Evolutionary conservation across 2,888 invertebrate species (phyloP).

Genomic region (Lacanobia wlatinum): DNA sequence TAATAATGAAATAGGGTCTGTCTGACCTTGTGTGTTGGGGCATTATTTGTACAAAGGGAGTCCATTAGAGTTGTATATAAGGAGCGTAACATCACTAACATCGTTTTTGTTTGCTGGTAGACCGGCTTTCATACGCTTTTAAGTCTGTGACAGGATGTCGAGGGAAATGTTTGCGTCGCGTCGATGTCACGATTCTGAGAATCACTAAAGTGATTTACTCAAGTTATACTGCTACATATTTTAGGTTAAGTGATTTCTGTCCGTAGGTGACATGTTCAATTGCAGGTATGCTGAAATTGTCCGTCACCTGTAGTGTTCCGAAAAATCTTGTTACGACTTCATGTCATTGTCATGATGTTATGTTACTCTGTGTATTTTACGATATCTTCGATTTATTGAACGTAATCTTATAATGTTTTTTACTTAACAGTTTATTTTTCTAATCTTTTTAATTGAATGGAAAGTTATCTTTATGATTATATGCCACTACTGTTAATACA

Average conservation of each 20-base stretch:
- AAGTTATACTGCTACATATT: conserved; percentile 37
- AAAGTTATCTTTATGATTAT: conserved; percentile 17
- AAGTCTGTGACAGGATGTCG: conserved; percentile 46
- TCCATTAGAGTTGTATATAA: conserved; percentile 27
- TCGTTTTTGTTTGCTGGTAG: conserved; percentile 46
- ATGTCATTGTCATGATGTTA: conserved; percentile 45
- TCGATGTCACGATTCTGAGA: conserved; percentile 34
- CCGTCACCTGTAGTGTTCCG: conserved; percentile 35
- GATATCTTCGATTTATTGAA: conserved; percentile 11
- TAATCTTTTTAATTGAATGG: conserved; percentile 35
- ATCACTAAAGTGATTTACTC: conserved; percentile 40
- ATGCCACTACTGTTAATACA: not conserved
- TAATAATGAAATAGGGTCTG: conserved; percentile 24
- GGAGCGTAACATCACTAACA: conserved; percentile 18
- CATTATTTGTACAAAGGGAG: conserved; percentile 32
- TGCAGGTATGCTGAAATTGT: conserved; percentile 9
- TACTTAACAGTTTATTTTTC: not conserved
- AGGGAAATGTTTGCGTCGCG: conserved; percentile 41
- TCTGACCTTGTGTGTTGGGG: conserved; percentile 26
- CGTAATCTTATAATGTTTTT: conserved; percentile 7
- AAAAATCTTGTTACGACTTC: conserved; percentile 33
- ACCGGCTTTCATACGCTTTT: conserved; percentile 49
- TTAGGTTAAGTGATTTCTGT: conserved; percentile 47
- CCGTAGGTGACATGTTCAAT: conserved; percentile 12
- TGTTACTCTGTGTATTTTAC: conserved; percentile 27